These are phyloP conservation scores for Gymnothorax reevesii DNA, from an alignment of 2,797 vertebrate genomes.

Conservation along the genomic window DNA sequence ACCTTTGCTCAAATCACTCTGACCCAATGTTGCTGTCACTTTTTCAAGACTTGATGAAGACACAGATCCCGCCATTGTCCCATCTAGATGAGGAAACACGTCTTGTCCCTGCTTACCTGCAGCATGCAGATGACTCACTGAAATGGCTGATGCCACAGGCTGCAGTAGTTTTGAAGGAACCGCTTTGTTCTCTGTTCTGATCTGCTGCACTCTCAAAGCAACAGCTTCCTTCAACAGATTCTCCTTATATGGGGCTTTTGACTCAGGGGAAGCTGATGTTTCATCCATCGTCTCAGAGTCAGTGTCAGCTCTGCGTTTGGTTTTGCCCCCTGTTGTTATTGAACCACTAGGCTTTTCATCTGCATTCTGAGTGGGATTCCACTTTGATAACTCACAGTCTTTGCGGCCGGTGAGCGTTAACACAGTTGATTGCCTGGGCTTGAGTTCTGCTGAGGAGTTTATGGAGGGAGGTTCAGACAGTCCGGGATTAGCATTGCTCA, in stretches of 20 bases:
- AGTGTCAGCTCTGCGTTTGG: background rate
- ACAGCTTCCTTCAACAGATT: background rate
- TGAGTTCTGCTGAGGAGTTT: background rate
- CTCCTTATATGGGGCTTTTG: background rate
- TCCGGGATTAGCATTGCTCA: background rate
- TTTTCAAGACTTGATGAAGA: slow-evolving; percentile 12
- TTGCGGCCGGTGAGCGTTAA: background rate
- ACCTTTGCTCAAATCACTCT: slow-evolving; percentile 18
- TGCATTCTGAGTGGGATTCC: too few relatives aligned
- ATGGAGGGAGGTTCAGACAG: background rate
- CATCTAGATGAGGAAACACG: background rate
- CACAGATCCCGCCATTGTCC: background rate
- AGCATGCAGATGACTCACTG: background rate
- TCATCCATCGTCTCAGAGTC: slow-evolving; percentile 1
- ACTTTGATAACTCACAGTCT: background rate
- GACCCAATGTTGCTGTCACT: slow-evolving; percentile 4
- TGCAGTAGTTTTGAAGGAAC: background rate
- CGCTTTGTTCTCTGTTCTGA: background rate
- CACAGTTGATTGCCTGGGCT: background rate
- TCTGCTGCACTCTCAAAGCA: background rate
- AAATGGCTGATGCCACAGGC: background rate
- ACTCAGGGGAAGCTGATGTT: background rate
- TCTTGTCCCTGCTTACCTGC: background rate
- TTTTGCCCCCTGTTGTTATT: background rate
- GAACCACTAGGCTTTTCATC: slow-evolving; percentile 8